Evolutionary conservation across 2,888 invertebrate species (phyloP), one percentile per base, ranked within the genome.

Genomic region (Drosophila mimetica): DNA sequence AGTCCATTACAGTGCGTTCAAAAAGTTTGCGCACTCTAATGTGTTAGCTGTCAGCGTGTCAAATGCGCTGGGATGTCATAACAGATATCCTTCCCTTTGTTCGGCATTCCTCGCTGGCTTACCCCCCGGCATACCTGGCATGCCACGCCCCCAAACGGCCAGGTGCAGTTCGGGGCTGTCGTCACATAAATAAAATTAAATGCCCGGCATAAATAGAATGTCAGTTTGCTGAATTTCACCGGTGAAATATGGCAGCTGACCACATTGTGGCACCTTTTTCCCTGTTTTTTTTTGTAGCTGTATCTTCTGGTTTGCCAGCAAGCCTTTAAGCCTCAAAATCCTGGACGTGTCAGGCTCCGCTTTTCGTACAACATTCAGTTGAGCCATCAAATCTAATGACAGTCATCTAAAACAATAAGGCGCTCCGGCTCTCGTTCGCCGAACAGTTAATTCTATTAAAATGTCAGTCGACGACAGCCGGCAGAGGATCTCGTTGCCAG

Each of bases 361-460:
- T 58, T 44, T 71, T 70, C 25, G 36, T 50, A 34, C 50, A 53
- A 30, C 28, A 46, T 16, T 46, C 71, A 51, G 71, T 47, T 57
- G 52, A 34, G 28, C 57, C 65, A 61, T 64, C 73, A 67, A 75
- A 67, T 77, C 41, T 52, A 80, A 70, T 75, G 73, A 48, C 69
- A 70, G 60, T 22, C 71, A 70, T 77, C 64, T 54, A 52, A 77
- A 70, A 75, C 71, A 83, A 73, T 75, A 67, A 53, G 46, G 52
- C 42, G 39, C 32, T 57, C 36, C 34, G 25, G 37, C 36, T 47
- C 32, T 36, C 47, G 18, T 54, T 64, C 65, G 55, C 54, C 67
- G 54, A 59, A 55, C 80, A 66, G 84, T 77, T 80, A 77, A 71
- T 69, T 75, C 73, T 60, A 80, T 83, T 84, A 77, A 73, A 84